Base-by-base conservation (phyloP, 2,888 invertebrate species). In the Cerceris rybyensis region DNA sequence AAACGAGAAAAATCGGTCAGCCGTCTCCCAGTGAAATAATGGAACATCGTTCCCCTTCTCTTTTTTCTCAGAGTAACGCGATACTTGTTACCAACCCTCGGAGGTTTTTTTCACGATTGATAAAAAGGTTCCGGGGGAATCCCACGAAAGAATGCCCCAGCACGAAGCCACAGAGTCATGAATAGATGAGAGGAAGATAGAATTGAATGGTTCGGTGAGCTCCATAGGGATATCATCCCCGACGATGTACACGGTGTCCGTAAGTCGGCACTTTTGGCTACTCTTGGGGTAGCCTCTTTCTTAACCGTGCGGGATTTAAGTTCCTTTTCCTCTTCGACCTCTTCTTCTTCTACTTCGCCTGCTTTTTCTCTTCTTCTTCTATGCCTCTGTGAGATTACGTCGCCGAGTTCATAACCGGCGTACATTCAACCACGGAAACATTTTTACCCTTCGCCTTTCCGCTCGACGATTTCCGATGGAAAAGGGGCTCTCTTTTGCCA, bases 111-210 rank as follows among this genome's bases (percentile, higher is more conserved):
- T 9, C 17, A 17, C 55, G 28, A 55, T 55, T 55, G 55, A 55
- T 55, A 55, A 55, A 55, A 28, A 55, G 55, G 17, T 46, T 54
- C 16, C 60, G 17, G 43, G 43, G 13, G 57, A 70, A 81, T 74
- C 72, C 68, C 55, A 42, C 39, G 67, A 82, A 80, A 84, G 82
- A 86, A 85, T 77, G 80, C 63, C 55, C 42, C 67, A 59, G 42
- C 70, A 72, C 74, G 82, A 79, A 77, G 75, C 63, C 74, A 43
- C 43, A 68, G 67, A 70, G 86, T 87, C 88, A 90, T 90, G 90
- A 90, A 90, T 90, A 90, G 90, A 90, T 90, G 86, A 90, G 87
- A 75, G 76, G 73, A 59, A 85, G 90, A 90, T 90, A 90, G 80
- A 83, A 87, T 88, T 87, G 86, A 88, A 72, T 82, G 82, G 82